Evolutionary conservation across 30 jellyfish, hydroid and myxozoan genomes (phyloP).

Genomic region (Sanderia malayensis): DNA sequence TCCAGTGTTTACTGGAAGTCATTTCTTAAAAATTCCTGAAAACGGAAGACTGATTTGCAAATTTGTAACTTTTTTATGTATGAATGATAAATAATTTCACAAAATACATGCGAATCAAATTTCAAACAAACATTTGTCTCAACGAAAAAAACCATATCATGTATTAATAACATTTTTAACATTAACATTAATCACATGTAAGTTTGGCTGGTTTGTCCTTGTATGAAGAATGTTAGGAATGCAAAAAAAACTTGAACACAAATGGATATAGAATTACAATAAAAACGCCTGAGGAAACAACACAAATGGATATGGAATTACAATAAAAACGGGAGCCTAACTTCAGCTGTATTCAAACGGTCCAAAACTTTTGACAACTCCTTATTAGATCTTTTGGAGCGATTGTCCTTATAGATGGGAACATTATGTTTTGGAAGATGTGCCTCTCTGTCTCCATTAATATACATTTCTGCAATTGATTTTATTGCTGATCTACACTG

Average conservation of each 20-base stretch:
- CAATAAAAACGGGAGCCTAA: not conserved
- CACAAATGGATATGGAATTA: not conserved
- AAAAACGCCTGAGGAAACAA: not conserved
- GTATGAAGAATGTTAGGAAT: not conserved
- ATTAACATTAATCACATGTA: not conserved
- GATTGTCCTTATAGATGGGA: too few species aligned
- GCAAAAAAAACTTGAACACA: not conserved
- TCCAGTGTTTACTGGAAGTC: not conserved
- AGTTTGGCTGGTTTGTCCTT: not conserved
- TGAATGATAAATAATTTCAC: too few species aligned
- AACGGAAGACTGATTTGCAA: too few species aligned
- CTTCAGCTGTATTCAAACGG: not conserved
- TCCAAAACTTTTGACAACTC: not conserved
- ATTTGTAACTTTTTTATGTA: too few species aligned
- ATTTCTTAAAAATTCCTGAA: not conserved
- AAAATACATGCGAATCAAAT: too few species aligned
- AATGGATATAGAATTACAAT: not conserved
- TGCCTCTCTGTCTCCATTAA: constrained; percentile 6
- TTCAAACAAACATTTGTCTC: too few species aligned
- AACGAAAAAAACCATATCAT: too few species aligned
- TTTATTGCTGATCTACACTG: constrained; percentile 7
- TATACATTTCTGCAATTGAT: constrained; percentile 9
- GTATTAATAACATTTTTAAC: not conserved
- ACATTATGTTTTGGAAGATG: not conserved
- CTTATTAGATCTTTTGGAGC: not conserved